Evolutionary conservation across 2,888 invertebrate species (phyloP).

Genomic region (Lissocephala sabroskyi): DNA sequence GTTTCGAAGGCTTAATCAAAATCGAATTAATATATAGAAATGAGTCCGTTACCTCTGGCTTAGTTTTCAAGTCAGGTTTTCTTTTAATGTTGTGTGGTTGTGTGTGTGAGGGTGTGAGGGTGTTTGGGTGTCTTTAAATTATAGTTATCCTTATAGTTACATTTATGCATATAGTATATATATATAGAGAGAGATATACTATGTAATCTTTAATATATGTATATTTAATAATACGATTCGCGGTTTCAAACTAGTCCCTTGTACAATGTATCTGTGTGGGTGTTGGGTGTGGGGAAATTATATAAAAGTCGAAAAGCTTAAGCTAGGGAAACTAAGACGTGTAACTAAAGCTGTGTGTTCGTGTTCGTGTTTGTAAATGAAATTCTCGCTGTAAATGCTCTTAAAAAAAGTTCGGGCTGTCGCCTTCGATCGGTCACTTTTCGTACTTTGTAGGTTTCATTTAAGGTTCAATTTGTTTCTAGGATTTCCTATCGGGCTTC

Average conservation of each 20-base stretch:
- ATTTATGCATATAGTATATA: constrained; percentile 20
- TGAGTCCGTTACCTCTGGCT: not conserved
- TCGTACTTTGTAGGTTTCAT: not conserved
- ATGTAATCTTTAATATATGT: constrained; percentile 30
- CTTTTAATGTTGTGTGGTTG: constrained; percentile 11
- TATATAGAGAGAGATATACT: constrained; percentile 27
- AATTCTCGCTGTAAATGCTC: constrained; percentile 43
- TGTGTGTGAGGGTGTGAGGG: constrained; percentile 28
- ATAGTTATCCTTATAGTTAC: constrained; percentile 23
- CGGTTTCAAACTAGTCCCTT: constrained; percentile 69
- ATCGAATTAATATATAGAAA: constrained; percentile 10
- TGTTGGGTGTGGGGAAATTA: constrained; percentile 10
- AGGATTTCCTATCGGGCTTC: constrained; percentile 29
- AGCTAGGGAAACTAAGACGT: constrained; percentile 28
- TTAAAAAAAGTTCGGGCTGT: constrained; percentile 15
- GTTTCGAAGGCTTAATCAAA: constrained; percentile 11
- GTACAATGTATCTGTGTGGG: constrained; percentile 53
- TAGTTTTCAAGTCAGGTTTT: constrained; percentile 11
- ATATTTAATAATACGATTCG: constrained; percentile 69
- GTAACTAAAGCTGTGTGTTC: constrained; percentile 24
- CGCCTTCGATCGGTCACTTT: no score
- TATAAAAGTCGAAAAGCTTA: constrained; percentile 15
- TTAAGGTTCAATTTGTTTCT: constrained; percentile 45
- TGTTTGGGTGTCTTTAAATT: constrained; percentile 31
- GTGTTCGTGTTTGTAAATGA: constrained; percentile 2